Evolutionary conservation across 2,888 invertebrate species (phyloP).

Genomic region (Apamea epomidion): DNA sequence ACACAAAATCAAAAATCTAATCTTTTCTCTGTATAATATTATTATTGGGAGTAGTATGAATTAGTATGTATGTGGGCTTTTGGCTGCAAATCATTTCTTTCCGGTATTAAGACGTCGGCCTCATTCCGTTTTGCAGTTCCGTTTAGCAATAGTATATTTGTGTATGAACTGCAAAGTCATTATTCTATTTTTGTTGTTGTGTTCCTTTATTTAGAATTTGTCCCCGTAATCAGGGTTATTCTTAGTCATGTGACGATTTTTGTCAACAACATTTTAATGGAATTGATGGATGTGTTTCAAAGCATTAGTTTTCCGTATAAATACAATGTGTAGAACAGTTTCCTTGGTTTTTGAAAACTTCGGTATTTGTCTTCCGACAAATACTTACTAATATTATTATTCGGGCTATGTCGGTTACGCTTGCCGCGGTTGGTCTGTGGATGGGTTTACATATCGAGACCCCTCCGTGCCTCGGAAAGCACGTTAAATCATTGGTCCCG

Average conservation of each 20-base stretch:
- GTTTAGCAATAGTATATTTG: background rate
- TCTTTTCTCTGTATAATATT: too few relatives aligned
- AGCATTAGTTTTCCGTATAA: background rate
- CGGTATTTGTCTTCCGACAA: background rate
- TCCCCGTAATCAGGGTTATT: background rate
- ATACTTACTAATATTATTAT: background rate
- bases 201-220: background rate
- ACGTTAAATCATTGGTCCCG: too few relatives aligned
- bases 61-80: background rate
- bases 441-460: too few relatives aligned
- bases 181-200: background rate
- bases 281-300: background rate
- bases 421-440: background rate
- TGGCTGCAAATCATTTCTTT: conserved; percentile 3
- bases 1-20: too few relatives aligned
- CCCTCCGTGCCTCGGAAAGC: too few relatives aligned
- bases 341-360: background rate
- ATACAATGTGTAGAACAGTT: background rate
- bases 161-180: background rate
- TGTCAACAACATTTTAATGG: background rate
- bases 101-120: background rate
- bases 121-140: conserved; percentile 1
- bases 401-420: background rate
- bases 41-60: too few relatives aligned
- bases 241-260: background rate